Percentiles rank a stretch among this genome's conserved stretches.
Evolutionary conservation across 2,888 invertebrate genomes (phyloP).

Genomic region (Caenorhabditis afra): DNA sequence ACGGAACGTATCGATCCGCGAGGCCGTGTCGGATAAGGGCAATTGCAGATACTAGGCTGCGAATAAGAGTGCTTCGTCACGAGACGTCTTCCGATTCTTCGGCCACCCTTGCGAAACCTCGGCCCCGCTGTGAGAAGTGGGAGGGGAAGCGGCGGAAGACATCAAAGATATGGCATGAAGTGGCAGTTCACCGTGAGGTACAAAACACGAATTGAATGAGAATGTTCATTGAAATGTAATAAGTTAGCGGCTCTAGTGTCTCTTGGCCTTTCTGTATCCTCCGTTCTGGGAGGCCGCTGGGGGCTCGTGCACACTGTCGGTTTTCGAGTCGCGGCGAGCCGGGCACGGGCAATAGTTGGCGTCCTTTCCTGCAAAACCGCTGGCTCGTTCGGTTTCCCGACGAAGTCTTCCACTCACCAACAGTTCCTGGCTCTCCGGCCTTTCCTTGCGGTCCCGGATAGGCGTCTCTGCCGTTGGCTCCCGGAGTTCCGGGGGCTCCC

Average conservation of each 20-base stretch:
- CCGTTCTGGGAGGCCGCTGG: slow-evolving; percentile 54
- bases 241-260: slow-evolving; percentile 30
- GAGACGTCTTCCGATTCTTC: no score
- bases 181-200: neutral
- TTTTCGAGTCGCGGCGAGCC: slow-evolving; percentile 57
- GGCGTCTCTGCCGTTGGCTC: slow-evolving; percentile 64
- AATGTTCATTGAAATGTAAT: slow-evolving; percentile 27
- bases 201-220: neutral
- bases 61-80: no score
- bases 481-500: slow-evolving; percentile 68
- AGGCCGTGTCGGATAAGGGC: no score
- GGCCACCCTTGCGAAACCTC: no score
- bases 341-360: slow-evolving; percentile 66
- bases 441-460: slow-evolving; percentile 66
- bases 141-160: no score
- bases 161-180: no score
- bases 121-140: no score
- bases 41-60: no score
- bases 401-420: slow-evolving; percentile 31
- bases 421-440: slow-evolving; percentile 64
- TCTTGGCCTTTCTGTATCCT: slow-evolving; percentile 55
- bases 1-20: neutral
- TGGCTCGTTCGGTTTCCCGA: neutral
- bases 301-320: slow-evolving; percentile 49
- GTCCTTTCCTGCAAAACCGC: slow-evolving; percentile 54